Base-by-base conservation (phyloP, 2,888 invertebrate genomes). In the Lymantria monacha region DNA sequence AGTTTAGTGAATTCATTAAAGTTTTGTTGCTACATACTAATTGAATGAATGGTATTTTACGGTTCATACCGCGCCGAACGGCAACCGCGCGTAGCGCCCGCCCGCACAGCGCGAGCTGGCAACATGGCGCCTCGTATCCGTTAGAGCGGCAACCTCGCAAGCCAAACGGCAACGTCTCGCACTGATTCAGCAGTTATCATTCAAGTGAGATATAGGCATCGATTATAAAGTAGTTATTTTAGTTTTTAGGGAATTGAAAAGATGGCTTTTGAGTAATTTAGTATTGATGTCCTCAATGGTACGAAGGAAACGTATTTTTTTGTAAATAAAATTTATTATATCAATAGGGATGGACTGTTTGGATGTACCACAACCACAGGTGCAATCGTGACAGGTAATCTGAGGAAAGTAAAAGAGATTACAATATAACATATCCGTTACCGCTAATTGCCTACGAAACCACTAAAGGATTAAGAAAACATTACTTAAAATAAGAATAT, bases 41-140 rank as follows among this genome's bases (percentile, higher is more conserved):
- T 85, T 84, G 81, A 85, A 87, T 86, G 86, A 86, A 85, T 86
- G 80, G 81, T 82, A 83, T 84, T 80, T 83, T 84, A 83, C 84
- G 82, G 77, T 77, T 75, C 72, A 69, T 77, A 64, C 63, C 60
- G 64, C 38, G 63, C 76, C 69, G 75, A 70, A 68, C 70, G 84
- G 84, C 86, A 86, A 84, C 85, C 72, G 58, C 76, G 80, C 80
- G 71, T 76, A 81, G 80, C 81, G 80, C 81, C 81, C 81, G 79
- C 73, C 74, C 81, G 76, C 72, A 71, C 73, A 61, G 81, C 67
- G 67, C 83, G 80, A 76, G 80, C 81, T 85, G 88, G 87, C 89
- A 88, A 85, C 88, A 69, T 75, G 82, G 83, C 86, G 81, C 84
- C 74, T 59, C 73, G 81, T 78, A 78, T 76, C 79, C 76, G 77